These are phyloP conservation scores for Pogonognathellus flavescens DNA, from an alignment of 1,140 invertebrate genomes.

Conservation along the genomic window DNA sequence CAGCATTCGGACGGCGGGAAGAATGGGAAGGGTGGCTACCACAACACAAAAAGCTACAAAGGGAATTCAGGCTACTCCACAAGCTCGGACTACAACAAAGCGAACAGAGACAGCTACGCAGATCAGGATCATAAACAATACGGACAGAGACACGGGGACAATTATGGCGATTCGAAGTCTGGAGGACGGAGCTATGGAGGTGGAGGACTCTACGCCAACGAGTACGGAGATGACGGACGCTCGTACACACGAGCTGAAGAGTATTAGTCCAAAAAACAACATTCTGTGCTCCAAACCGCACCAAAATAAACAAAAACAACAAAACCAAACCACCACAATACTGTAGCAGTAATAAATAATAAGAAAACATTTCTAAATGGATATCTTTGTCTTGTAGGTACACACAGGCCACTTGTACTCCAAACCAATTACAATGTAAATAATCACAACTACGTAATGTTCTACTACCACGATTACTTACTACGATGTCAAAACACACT, in stretches of 20 bases:
- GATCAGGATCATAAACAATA: constrained; percentile 15
- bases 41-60: constrained; percentile 6
- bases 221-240: constrained; percentile 24
- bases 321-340: too few relatives aligned
- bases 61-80: constrained; percentile 34
- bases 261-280: not conserved
- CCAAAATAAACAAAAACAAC: too few relatives aligned
- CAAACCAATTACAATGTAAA: too few relatives aligned
- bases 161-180: not conserved
- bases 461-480: too few relatives aligned
- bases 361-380: too few relatives aligned
- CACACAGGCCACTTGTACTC: too few relatives aligned
- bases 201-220: constrained; percentile 3
- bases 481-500: too few relatives aligned
- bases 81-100: not conserved
- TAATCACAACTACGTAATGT: too few relatives aligned
- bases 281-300: too few relatives aligned
- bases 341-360: too few relatives aligned
- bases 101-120: constrained; percentile 10
- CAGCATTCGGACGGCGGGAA: not conserved
- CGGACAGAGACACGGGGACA: not conserved
- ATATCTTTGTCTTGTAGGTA: too few relatives aligned
- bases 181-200: not conserved
- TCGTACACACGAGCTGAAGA: constrained; percentile 29
- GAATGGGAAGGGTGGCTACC: constrained; percentile 31